phyloP scores from a whole-genome alignment of 2,797 vertebrate species.

The Pipistrellus pipistrellus region DNA sequence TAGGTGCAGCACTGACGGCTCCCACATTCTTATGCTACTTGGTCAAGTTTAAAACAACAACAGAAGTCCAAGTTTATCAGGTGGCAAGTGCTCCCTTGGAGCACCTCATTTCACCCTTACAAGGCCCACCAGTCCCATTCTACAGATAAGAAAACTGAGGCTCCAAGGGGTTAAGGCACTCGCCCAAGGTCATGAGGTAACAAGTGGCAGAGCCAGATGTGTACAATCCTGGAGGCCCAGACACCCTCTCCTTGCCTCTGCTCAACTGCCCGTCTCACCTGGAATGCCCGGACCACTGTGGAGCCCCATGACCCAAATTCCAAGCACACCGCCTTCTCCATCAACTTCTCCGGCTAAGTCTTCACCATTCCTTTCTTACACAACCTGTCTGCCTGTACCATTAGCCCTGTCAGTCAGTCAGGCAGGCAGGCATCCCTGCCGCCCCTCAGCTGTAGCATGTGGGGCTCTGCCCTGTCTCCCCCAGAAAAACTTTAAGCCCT shows the following conservation, averaged over 20 bases:
- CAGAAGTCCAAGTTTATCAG: background rate
- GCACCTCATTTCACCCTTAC: too few relatives aligned
- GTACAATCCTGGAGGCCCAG: background rate
- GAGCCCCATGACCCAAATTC: background rate
- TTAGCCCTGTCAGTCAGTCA: background rate
- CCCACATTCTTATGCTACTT: background rate
- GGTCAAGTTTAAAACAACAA: background rate
- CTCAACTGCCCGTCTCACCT: background rate
- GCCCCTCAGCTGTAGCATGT: background rate
- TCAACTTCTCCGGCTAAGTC: background rate
- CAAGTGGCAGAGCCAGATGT: background rate
- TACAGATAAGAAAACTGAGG: background rate
- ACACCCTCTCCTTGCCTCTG: background rate
- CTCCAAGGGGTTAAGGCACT: background rate
- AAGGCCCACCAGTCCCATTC: background rate
- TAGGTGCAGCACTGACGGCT: too few relatives aligned
- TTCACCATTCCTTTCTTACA: background rate
- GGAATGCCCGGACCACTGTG: fast-evolving
- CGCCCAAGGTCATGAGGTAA: background rate
- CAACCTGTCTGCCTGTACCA: background rate
- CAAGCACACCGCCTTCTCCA: fast-evolving
- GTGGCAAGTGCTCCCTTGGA: background rate
- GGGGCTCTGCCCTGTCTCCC: background rate
- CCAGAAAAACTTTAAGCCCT: background rate
- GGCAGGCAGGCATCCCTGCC: background rate